Evolutionary conservation across 2,113 vertebrate genomes (phyloP).

Genomic region (Rhynchomys soricoides): DNA sequence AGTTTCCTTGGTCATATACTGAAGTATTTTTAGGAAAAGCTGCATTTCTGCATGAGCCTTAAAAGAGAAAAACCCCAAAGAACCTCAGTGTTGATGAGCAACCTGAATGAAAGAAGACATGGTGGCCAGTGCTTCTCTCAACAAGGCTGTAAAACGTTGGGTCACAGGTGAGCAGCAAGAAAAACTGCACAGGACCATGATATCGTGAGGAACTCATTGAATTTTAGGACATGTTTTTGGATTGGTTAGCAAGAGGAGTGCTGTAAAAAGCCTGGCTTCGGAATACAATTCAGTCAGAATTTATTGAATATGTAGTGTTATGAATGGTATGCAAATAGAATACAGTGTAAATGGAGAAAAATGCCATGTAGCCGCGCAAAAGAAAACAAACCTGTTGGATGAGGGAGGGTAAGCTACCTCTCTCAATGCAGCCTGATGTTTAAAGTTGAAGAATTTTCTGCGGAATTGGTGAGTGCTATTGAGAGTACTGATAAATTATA

Average conservation of each 20-base stretch:
- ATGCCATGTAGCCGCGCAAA: background rate
- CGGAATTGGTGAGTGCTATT: background rate
- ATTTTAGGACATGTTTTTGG: background rate
- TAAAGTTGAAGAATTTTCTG: slow-evolving; percentile 37
- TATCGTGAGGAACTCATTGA: background rate
- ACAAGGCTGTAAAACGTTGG: background rate
- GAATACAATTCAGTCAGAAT: slow-evolving; percentile 59
- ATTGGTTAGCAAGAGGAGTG: slow-evolving; percentile 46
- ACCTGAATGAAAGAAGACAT: background rate
- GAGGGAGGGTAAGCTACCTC: background rate
- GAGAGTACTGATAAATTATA: background rate
- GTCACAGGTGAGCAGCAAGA: background rate
- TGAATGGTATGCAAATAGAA: background rate
- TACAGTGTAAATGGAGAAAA: background rate
- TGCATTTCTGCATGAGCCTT: background rate
- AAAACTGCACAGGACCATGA: background rate
- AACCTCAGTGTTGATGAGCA: background rate
- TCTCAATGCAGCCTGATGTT: background rate
- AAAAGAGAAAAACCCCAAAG: background rate
- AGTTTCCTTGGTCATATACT: background rate
- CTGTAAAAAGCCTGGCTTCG: slow-evolving; percentile 60
- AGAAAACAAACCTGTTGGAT: background rate
- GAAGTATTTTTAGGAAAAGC: background rate
- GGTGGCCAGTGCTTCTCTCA: background rate
- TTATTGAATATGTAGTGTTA: slow-evolving; percentile 45